phyloP scores from a whole-genome alignment of 2,113 vertebrate species.

The Gallinago media region DNA sequence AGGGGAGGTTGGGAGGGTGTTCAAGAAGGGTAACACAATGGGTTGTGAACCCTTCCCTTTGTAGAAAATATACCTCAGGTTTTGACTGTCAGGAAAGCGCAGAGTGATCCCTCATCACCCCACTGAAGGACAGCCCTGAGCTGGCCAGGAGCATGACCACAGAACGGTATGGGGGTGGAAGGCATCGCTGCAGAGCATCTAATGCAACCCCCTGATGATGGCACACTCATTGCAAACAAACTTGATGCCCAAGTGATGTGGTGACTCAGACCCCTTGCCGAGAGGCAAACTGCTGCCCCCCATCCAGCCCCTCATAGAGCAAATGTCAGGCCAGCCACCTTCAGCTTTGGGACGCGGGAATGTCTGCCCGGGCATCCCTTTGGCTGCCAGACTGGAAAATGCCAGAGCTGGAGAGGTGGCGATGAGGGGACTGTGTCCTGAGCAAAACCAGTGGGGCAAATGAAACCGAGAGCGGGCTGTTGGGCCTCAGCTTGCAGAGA shows the following conservation, averaged over 20 bases:
- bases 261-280: not conserved
- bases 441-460: not conserved
- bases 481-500: not conserved
- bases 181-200: no score
- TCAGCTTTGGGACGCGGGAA: not conserved
- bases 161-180: no score
- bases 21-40: not conserved
- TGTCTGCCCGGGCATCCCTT: not conserved
- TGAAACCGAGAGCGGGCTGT: not conserved
- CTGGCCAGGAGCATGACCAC: no score
- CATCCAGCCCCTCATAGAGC: not conserved
- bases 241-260: fast-evolving
- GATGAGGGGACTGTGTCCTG: not conserved
- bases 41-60: not conserved
- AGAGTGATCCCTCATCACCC: not conserved
- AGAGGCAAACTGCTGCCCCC: not conserved
- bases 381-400: conserved; percentile 33
- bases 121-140: not conserved
- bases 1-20: not conserved
- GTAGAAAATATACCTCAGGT: not conserved
- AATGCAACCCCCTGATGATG: no score
- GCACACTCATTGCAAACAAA: not conserved
- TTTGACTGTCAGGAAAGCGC: not conserved
- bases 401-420: not conserved
- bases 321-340: not conserved